These are phyloP conservation scores for Rapana venosa DNA, from an alignment of 2,888 invertebrate genomes.

Conservation along the genomic window DNA sequence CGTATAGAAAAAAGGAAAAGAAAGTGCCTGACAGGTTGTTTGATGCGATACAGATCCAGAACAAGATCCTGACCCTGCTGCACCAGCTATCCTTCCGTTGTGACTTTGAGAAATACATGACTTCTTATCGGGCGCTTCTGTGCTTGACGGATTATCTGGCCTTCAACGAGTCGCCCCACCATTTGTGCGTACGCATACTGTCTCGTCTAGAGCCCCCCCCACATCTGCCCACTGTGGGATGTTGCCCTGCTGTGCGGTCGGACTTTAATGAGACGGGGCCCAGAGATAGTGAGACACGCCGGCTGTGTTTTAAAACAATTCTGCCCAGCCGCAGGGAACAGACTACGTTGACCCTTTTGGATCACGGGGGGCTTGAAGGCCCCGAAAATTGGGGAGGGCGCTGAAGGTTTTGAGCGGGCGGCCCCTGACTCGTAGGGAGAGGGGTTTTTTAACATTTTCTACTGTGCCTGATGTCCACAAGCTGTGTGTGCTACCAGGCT, in stretches of 20 bases:
- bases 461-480: no score
- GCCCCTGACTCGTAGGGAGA: no score
- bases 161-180: slow-evolving; percentile 57
- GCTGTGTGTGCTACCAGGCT: no score
- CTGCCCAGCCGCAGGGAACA: no score
- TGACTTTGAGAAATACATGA: slow-evolving; percentile 61
- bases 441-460: no score
- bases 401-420: no score
- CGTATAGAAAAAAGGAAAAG: slow-evolving; percentile 31
- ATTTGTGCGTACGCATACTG: slow-evolving; percentile 64
- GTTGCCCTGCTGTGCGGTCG: slow-evolving; percentile 54
- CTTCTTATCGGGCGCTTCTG: slow-evolving; percentile 57
- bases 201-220: slow-evolving; percentile 65
- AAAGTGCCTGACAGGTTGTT: not conserved
- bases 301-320: no score
- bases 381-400: no score
- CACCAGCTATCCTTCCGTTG: slow-evolving; percentile 70
- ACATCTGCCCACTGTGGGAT: slow-evolving; percentile 65
- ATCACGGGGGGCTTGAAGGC: no score
- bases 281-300: not conserved
- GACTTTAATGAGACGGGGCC: slow-evolving; percentile 52
- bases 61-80: slow-evolving; percentile 68
- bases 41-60: slow-evolving; percentile 53
- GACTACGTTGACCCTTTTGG: no score
- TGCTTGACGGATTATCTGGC: slow-evolving; percentile 67